Base-by-base conservation (phyloP, 37 sponge, comb jelly and placozoan species). In the Cliona cf. orientalis region DNA sequence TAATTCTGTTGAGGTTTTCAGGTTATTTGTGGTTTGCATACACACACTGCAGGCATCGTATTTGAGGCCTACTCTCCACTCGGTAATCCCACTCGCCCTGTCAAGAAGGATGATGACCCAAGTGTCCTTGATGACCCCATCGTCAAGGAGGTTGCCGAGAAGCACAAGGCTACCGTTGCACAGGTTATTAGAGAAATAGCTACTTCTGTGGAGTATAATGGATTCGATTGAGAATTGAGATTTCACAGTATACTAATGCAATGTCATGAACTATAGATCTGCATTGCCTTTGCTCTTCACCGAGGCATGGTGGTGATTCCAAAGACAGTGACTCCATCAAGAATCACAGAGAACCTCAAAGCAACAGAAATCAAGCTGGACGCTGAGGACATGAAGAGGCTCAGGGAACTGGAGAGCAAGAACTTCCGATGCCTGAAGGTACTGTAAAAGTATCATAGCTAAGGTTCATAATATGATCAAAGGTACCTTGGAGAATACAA, bases 61-160 rank as follows among this genome's bases (percentile, higher is more conserved):
- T 62, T 95, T 45, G 92, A 95, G 76, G 92, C 90, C 1, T 95
- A 91, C 67, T 85, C 89, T 26, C 89, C 95, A 9, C 83, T 95
- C 34, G 95, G 95, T 25, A 89, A 82, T 66, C 95, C 95, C 2
- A n/a, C n/a, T n/a, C 58, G 82, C 1, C 87, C 86, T 2, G 31
- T 33, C 31, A 56, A 75, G 49, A 80, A 7, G 17, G 69, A 58
- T 1, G 75, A 43, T 26, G 89, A 88, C 1, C 79, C 86, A 23
- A 58, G 42, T 31, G 66, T 95, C 28, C 58, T 95, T 78, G 92
- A 81, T 0, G 86, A 95, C 46, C 84, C 78, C 2, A 84, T 74
- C 9, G 58, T 95, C 45, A 81, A 72, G 59, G 84, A 78, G 31
- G 76, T 95, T 28, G 86, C 91, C 29, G 75, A 34, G 25, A 91